Evolutionary conservation across 2,888 invertebrate species (phyloP).

Genomic region (Cheilosia variabilis): DNA sequence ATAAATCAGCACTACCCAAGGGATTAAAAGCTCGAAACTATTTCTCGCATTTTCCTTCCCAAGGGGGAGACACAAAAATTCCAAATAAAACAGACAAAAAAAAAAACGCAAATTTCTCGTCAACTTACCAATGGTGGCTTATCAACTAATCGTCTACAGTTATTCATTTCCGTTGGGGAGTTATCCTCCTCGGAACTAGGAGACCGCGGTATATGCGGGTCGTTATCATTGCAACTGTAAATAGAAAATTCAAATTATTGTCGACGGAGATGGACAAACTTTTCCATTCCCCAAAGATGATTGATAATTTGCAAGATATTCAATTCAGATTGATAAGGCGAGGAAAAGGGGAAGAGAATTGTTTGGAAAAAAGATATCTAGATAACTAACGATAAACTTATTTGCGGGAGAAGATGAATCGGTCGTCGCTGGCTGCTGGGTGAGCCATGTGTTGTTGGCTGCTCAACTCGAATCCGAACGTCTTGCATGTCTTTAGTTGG

Average conservation of each 20-base stretch:
- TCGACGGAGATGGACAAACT: conserved; percentile 34
- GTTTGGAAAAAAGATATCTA: conserved; percentile 4
- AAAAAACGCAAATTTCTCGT: background rate
- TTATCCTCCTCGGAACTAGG: conserved; percentile 93
- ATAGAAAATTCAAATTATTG: conserved; percentile 37
- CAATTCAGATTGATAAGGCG: conserved; percentile 66
- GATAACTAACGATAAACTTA: conserved; percentile 79
- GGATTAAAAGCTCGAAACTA: conserved; percentile 20
- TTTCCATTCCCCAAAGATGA: conserved; percentile 61
- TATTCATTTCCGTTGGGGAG: conserved; percentile 94
- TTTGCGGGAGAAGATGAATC: conserved; percentile 77
- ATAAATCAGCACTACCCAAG: conserved; percentile 14
- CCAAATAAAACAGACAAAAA: background rate
- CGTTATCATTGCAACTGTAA: conserved; percentile 76
- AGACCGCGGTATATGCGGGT: conserved; percentile 79
- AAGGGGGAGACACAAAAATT: background rate
- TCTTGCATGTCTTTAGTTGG: conserved; percentile 81
- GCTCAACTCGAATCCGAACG: conserved; percentile 82
- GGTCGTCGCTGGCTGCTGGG: conserved; percentile 75
- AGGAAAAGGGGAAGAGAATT: conserved; percentile 7
- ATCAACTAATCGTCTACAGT: conserved; percentile 91
- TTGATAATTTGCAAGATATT: conserved; percentile 73
- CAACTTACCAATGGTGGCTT: conserved; percentile 89
- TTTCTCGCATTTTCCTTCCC: conserved; percentile 6
- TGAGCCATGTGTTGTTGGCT: conserved; percentile 77